Evolutionary conservation across 2,888 invertebrate genomes (phyloP), one percentile per base, ranked within the genome.

Genomic region (Callosobruchus maculatus): DNA sequence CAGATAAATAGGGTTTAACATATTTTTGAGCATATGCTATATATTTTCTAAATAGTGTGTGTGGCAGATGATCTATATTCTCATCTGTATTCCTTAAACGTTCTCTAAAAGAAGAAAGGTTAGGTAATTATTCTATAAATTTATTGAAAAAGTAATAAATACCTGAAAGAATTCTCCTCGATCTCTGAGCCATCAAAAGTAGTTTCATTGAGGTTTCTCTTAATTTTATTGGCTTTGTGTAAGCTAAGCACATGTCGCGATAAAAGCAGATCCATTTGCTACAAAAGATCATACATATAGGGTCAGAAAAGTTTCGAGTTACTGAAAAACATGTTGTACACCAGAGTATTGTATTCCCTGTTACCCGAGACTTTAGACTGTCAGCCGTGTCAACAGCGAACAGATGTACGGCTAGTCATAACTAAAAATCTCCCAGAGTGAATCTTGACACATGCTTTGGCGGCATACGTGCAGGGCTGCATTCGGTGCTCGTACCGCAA

Each of bases 21-120:
- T 95, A 96, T 85, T 95, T 93, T 76, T 94, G 91, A 0, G 97
- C 95, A 86, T 97, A 98, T 0, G 94, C 95, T 79, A 98, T 94
- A 84, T 97, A 98, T 88, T 97, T 97, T 76, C 96, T 91, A 3
- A 98, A 89, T 70, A 96, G 86, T 72, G 91, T 90, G 71, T 92
- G 89, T 0, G 97, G 95, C 74, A 98, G 88, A 2, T 91, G 88
- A 84, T 96, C 94, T 49, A 93, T 85, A 0, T 88, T 86, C 83
- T 94, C 93, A 2, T 90, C 90, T 73, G 88, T 87, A 49, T 49
- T 81, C 78, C 89, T 90, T 77, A 95, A 88, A 80, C 91, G 89
- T 82, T 89, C 89, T 77, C 91, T 93, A 86, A 79, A 88, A 88
- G 78, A 69, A 21, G 69, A 49, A 49, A 49, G 7, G 26, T 26